Conservation (phyloP, 2,888 invertebrate genomes). For the Erebia epiphron region DNA sequence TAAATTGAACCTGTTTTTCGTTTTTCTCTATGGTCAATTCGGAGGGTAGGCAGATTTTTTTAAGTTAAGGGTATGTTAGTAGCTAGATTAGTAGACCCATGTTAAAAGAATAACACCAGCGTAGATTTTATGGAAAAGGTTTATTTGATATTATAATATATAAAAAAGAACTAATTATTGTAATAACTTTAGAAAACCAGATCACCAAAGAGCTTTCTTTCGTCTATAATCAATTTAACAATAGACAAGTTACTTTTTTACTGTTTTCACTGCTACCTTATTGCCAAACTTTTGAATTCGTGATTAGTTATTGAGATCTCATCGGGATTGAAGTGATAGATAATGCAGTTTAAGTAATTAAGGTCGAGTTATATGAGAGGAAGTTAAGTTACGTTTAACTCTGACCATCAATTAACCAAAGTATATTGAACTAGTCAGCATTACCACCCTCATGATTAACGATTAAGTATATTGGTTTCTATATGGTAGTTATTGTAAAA, state of each 20-base stretch:
- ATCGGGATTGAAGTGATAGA: too few relatives aligned
- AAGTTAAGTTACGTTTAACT: too few relatives aligned
- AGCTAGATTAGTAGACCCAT: conserved; percentile 79
- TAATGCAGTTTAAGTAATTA: too few relatives aligned
- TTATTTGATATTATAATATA: conserved; percentile 80
- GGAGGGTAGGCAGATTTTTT: conserved; percentile 41
- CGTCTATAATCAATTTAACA: conserved; percentile 14
- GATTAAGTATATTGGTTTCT: too few relatives aligned
- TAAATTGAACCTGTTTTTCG: conserved; percentile 40
- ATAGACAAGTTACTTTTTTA: conserved; percentile 8
- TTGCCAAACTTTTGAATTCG: conserved; percentile 10
- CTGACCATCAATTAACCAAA: too few relatives aligned
- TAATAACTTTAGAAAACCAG: conserved; percentile 70
- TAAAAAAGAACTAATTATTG: conserved; percentile 67
- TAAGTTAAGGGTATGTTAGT: conserved; percentile 66
- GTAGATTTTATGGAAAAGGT: conserved; percentile 81
- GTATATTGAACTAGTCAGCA: too few relatives aligned
- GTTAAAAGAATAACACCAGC: conserved; percentile 81
- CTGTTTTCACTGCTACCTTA: conserved; percentile 2
- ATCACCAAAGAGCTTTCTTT: conserved; percentile 68
- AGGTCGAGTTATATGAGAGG: too few relatives aligned
- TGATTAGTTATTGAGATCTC: too few relatives aligned
- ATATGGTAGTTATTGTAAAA: too few relatives aligned
- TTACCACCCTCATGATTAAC: too few relatives aligned
- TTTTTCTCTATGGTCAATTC: conserved; percentile 1